Base-by-base conservation (phyloP, 2,888 invertebrate species). In the Nasonovia ribisnigri region DNA sequence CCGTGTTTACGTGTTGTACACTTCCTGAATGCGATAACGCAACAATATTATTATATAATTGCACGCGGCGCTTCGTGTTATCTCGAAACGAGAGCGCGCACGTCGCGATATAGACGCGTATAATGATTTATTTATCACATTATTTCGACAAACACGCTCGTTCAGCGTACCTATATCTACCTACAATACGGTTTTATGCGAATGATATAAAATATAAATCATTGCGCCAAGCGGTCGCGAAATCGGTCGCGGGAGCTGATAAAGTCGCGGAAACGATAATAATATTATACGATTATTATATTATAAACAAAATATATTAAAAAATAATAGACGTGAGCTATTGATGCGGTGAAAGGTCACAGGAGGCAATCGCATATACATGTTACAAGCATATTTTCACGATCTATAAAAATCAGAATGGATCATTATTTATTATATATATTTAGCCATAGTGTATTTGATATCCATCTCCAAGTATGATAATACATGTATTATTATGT, bases 11-110 rank as follows among this genome's bases (percentile, higher is more conserved):
- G 36, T 77, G 36, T 36, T 77, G 77, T 43, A 8, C 60, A 92
- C 92, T 92, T 92, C 92, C 92, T 92, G 92, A 88, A 92, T 48
- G 92, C 88, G 92, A 92, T 92, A 88, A 92, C 43, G 10, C 60
- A 24, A 89, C 43, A 60, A 51, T 43, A 46, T 57, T n/a, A 29
- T 77, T 77, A 77, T 77, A 77, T 43, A 29, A 48, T 60, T 60
- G 46, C 91, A 43, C 91, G 87, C 88, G 87, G 51, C 42, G 48
- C 51, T 48, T 77, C 54, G 2, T 77, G 77, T 92, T 67, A 88
- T 77, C 92, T 88, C 84, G n/a, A 46, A 3, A 20, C 43, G 3
- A 29, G 48, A 16, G 36, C 60, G 43, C 60, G 67, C 48, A 29
- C 87, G 57, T 57, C 46, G 77, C 36, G 36, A 77, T 77, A 77